Percentiles rank a stretch among this genome's conserved stretches.
phyloP scores from a whole-genome alignment of 2,888 invertebrate species.

The Entomobrya proxima region DNA sequence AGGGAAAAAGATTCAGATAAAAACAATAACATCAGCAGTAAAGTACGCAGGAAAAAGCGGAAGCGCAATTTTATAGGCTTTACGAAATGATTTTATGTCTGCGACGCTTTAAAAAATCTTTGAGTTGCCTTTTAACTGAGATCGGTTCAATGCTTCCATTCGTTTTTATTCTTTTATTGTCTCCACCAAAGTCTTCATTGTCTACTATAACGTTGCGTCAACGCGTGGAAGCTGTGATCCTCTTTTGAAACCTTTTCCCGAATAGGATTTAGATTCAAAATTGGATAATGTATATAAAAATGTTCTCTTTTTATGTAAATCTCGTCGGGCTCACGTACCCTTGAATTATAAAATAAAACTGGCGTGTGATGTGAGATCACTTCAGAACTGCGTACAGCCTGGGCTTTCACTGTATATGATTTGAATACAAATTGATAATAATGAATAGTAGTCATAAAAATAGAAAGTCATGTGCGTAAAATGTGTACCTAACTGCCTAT shows the following conservation, averaged over 20 bases:
- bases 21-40: constrained; percentile 24
- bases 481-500: neutral
- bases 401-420: neutral
- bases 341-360: constrained; percentile 8
- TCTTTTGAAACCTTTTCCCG: neutral
- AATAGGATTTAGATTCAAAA: neutral
- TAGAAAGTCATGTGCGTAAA: neutral
- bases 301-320: neutral
- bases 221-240: neutral
- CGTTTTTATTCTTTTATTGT: neutral
- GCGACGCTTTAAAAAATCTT: neutral
- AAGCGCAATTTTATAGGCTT: constrained; percentile 3
- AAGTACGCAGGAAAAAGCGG: neutral
- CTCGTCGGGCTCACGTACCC: neutral
- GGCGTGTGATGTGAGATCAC: neutral
- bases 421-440: constrained; percentile 49
- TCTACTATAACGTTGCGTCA: neutral
- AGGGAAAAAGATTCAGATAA: neutral
- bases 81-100: neutral
- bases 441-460: constrained; percentile 21
- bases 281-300: neutral
- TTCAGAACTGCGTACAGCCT: neutral
- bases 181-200: neutral
- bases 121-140: neutral
- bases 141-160: constrained; percentile 26